These are phyloP conservation scores for Indri indri DNA, from an alignment of 2,113 vertebrate genomes.

Conservation along the genomic window DNA sequence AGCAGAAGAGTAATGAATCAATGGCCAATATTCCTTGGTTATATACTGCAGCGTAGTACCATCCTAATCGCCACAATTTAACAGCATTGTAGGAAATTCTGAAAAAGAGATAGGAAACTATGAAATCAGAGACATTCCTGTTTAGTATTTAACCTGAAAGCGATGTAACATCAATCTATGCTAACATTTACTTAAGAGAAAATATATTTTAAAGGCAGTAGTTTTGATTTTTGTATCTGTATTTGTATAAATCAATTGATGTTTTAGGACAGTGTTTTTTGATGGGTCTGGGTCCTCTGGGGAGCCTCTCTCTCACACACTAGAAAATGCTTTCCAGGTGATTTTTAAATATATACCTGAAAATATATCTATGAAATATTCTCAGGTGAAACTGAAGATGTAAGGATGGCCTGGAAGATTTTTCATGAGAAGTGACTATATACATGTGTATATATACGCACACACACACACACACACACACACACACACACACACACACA, in stretches of 20 bases:
- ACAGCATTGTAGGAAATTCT: not conserved
- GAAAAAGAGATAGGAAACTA: not conserved
- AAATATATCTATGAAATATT: not conserved
- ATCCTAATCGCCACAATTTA: not conserved
- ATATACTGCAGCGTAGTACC: not conserved
- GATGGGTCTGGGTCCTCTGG: not conserved
- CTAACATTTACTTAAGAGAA: not conserved
- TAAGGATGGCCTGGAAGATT: not conserved
- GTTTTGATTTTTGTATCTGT: not conserved
- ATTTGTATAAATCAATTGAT: not conserved
- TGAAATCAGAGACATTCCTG: not conserved
- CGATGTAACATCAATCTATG: not conserved
- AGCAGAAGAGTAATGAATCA: constrained; percentile 8
- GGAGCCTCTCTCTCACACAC: not conserved
- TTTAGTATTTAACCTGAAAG: constrained; percentile 9
- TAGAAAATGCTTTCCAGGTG: not conserved
- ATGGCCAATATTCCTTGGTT: not conserved
- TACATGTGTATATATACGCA: no score
- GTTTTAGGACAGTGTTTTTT: not conserved
- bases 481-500: not conserved
- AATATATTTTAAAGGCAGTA: not conserved
- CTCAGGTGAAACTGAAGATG: not conserved
- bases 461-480: no score
- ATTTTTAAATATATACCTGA: not conserved
- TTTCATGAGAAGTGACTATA: not conserved